These are phyloP conservation scores for Sorex maritimensis DNA, from an alignment of 2,797 vertebrate genomes.

Conservation along the genomic window DNA sequence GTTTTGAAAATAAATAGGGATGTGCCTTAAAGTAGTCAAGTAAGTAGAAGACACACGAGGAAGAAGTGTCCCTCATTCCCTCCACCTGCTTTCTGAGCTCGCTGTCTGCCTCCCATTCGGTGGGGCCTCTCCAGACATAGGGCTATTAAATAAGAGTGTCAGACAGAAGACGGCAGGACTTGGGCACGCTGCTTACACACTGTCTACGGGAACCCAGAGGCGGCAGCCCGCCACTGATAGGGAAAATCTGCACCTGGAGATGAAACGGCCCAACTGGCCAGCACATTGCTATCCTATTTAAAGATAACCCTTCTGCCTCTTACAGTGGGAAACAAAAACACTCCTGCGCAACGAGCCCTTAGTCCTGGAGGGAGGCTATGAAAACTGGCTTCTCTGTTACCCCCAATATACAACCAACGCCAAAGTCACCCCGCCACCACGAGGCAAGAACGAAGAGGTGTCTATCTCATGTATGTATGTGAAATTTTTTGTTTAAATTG, in stretches of 20 bases:
- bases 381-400: slow-evolving; percentile 98
- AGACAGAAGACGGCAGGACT: too few species aligned
- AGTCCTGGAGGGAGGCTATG: slow-evolving; percentile 98
- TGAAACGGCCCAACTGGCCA: too few species aligned
- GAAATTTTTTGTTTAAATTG: slow-evolving; percentile 71
- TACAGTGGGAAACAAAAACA: slow-evolving; percentile 98
- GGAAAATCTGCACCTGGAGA: too few species aligned
- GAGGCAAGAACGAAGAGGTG: slow-evolving; percentile 90
- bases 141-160: too few species aligned
- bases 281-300: slow-evolving; percentile 50
- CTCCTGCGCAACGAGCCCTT: slow-evolving; percentile 96
- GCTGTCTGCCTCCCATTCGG: too few species aligned
- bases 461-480: slow-evolving; percentile 95
- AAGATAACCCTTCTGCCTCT: slow-evolving; percentile 66
- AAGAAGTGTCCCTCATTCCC: too few species aligned
- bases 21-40: slow-evolving; percentile 38
- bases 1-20: slow-evolving; percentile 55
- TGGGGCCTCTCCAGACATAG: too few species aligned
- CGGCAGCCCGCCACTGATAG: too few species aligned
- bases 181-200: too few species aligned
- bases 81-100: too few species aligned
- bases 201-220: too few species aligned
- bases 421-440: slow-evolving; percentile 94
- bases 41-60: neutral
- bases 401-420: slow-evolving; percentile 98